Percentiles rank a stretch among this genome's conserved stretches.
These are phyloP conservation scores for Enteromius anoplus DNA, from an alignment of 2,797 vertebrate species.

Conservation along the genomic window DNA sequence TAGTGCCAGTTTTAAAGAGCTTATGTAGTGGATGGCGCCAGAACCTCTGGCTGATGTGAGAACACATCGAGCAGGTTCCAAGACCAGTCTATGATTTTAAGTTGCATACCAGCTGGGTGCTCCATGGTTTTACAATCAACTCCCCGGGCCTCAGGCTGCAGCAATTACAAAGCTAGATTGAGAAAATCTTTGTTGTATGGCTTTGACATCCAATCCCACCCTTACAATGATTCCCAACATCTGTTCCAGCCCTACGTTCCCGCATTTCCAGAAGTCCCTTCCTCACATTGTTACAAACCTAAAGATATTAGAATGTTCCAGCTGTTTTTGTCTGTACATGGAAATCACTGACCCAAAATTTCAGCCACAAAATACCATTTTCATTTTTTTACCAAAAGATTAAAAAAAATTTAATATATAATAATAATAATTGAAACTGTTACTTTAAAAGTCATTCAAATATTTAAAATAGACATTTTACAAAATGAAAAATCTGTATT, in stretches of 20 bases:
- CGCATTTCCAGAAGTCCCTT: constrained; percentile 1
- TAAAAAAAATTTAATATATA: neutral
- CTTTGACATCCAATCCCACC: constrained; percentile 35
- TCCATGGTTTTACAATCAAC: constrained; percentile 51
- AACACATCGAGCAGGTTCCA: constrained; percentile 43
- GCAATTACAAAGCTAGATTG: constrained; percentile 42
- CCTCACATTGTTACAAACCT: neutral
- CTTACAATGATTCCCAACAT: constrained; percentile 40
- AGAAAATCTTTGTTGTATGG: constrained; percentile 48
- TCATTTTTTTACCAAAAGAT: neutral
- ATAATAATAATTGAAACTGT: neutral
- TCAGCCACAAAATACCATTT: neutral
- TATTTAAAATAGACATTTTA: neutral
- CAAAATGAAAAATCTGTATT: neutral
- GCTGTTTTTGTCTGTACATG: neutral
- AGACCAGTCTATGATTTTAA: constrained; percentile 20
- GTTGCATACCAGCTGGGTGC: constrained; percentile 38
- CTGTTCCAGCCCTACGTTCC: constrained; percentile 25
- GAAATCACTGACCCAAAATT: neutral
- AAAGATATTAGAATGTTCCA: neutral
- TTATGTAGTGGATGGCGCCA: constrained; percentile 50
- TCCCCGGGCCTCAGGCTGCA: constrained; percentile 37
- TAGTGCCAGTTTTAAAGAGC: constrained; percentile 60
- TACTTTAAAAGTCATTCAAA: neutral
- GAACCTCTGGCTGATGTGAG: constrained; percentile 48